phyloP scores from a whole-genome alignment of 30 jellyfish, hydroid and myxozoan species.

The Rhopilema esculentum region DNA sequence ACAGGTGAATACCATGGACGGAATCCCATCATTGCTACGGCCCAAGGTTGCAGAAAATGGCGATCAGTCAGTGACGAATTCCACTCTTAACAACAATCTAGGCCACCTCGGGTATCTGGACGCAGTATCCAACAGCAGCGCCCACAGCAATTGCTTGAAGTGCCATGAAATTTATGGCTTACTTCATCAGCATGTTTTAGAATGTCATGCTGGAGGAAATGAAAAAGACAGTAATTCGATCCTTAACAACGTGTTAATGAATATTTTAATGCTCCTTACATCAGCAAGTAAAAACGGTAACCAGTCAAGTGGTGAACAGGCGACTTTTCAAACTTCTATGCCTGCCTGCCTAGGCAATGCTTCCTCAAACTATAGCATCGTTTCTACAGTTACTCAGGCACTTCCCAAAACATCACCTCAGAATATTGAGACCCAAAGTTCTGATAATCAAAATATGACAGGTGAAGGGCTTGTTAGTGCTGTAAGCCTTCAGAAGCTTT shows the following conservation, averaged over 20 bases:
- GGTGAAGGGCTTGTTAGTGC: slow-evolving; percentile 46
- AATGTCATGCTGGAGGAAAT: slow-evolving; percentile 61
- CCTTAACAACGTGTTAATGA: slow-evolving; percentile 70
- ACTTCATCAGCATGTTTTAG: slow-evolving; percentile 70
- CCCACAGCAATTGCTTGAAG: slow-evolving; percentile 53
- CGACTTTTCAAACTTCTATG: not conserved
- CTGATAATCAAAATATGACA: slow-evolving; percentile 9
- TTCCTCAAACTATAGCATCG: slow-evolving; percentile 15
- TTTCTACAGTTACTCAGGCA: not conserved
- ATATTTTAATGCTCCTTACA: slow-evolving; percentile 79
- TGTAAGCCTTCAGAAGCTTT: slow-evolving; percentile 43
- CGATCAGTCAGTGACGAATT: slow-evolving; percentile 2
- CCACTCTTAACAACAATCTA: not conserved
- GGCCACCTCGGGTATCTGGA: slow-evolving; percentile 31
- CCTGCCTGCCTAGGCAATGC: slow-evolving; percentile 9
- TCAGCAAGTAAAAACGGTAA: slow-evolving; percentile 31
- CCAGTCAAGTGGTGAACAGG: slow-evolving; percentile 38
- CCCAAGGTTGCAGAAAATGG: slow-evolving; percentile 24
- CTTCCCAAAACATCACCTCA: slow-evolving; percentile 7
- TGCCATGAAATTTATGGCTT: slow-evolving; percentile 79
- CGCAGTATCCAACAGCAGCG: slow-evolving; percentile 3
- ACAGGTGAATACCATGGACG: slow-evolving; percentile 31
- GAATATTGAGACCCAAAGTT: not conserved
- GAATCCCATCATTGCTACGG: slow-evolving; percentile 40
- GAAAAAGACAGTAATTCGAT: slow-evolving; percentile 51